These are phyloP conservation scores for Apaloderma vittatum DNA, from an alignment of 2,113 vertebrate genomes.

Conservation along the genomic window DNA sequence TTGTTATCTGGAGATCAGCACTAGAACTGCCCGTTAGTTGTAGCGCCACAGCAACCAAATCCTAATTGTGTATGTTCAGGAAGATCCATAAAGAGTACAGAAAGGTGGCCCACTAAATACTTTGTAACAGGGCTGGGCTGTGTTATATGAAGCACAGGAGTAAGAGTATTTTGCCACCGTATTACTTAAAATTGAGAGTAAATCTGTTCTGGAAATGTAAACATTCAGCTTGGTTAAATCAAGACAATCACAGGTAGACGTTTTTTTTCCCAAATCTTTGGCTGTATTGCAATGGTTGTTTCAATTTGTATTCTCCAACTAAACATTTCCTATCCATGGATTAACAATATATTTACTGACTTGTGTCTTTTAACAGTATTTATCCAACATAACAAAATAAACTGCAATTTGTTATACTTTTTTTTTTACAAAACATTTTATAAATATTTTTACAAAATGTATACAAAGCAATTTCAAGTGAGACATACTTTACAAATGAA, in stretches of 20 bases:
- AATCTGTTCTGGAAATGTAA: constrained; percentile 30
- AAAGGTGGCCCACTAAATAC: neutral
- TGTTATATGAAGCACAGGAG: neutral
- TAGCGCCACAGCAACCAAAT: neutral
- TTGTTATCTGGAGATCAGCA: neutral
- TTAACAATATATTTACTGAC: constrained; percentile 89
- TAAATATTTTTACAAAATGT: constrained; percentile 94
- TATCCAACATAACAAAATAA: constrained; percentile 93
- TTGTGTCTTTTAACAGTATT: constrained; percentile 89
- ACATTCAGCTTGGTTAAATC: constrained; percentile 79
- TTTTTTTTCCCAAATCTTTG: constrained; percentile 90
- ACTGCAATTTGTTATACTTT: constrained; percentile 90
- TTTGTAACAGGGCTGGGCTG: neutral
- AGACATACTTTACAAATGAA: constrained; percentile 91
- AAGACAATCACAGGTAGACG: constrained; percentile 85
- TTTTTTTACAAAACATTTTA: constrained; percentile 90
- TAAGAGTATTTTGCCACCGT: neutral
- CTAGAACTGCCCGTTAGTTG: neutral
- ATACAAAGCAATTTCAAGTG: constrained; percentile 93
- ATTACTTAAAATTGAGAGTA: constrained; percentile 20
- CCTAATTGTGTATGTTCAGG: neutral
- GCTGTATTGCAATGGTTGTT: constrained; percentile 90
- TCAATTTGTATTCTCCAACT: constrained; percentile 87
- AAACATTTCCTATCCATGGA: constrained; percentile 88
- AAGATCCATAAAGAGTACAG: neutral